A percentile compares a stretch with the other conserved stretches of the same genome.
Evolutionary conservation across 2,797 vertebrate genomes (phyloP).

Genomic region (Scleropages formosus): DNA sequence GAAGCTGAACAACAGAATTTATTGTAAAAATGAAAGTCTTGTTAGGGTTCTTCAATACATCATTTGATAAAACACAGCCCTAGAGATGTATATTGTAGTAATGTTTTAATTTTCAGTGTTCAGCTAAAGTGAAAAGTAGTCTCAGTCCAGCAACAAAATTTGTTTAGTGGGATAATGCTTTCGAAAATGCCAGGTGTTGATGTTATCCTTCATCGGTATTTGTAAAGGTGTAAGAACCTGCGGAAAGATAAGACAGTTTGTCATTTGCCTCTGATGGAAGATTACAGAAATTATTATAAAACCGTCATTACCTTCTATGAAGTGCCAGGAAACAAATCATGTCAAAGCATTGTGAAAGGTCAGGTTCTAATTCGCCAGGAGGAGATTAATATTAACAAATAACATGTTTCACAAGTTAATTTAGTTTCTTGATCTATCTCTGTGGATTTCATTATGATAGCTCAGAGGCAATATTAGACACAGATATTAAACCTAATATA

Average conservation of each 20-base stretch:
- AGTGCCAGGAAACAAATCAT: slow-evolving; percentile 25
- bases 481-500: slow-evolving; percentile 44
- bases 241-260: not conserved
- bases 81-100: not conserved
- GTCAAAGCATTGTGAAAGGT: slow-evolving; percentile 30
- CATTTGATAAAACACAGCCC: not conserved
- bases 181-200: slow-evolving; percentile 71
- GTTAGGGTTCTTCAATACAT: slow-evolving; percentile 15
- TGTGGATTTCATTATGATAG: slow-evolving; percentile 42
- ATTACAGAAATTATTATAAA: slow-evolving; percentile 28
- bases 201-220: slow-evolving; percentile 15
- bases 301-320: slow-evolving; percentile 27
- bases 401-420: slow-evolving; percentile 38
- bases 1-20: slow-evolving; percentile 5
- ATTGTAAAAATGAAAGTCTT: not conserved
- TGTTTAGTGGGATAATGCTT: slow-evolving; percentile 57
- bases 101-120: not conserved
- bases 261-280: slow-evolving; percentile 24
- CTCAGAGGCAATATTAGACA: slow-evolving; percentile 42
- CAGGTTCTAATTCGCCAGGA: slow-evolving; percentile 25
- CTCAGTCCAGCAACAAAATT: not conserved
- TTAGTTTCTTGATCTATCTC: slow-evolving; percentile 38
- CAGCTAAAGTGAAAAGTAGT: not conserved
- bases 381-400: slow-evolving; percentile 36
- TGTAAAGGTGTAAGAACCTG: not conserved